Base-by-base conservation (phyloP, 2,888 invertebrate genomes). In the Aromia moschata region DNA sequence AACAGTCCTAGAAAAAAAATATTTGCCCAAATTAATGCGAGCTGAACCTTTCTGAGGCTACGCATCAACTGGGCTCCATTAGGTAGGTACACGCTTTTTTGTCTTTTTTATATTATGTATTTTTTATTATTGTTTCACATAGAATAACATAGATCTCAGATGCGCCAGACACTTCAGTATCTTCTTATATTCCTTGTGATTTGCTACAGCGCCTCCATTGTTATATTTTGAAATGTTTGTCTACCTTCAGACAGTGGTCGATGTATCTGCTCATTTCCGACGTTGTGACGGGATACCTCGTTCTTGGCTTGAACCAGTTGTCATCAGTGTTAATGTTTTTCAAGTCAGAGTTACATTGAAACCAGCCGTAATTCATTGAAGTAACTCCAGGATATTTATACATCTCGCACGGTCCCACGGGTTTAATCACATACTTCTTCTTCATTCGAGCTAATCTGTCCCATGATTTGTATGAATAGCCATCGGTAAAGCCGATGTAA, bases 391-490 rank as follows among this genome's bases (percentile, higher is more conserved):
- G 82, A 44, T 80, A 66, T 68, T 80, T 79, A 62, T 83, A 85
- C 77, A 85, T 84, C 65, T 85, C 84, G 38, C 77, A 75, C 2
- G 85, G 85, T 1, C 82, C 83, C 74, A 45, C 77, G n/a, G 85
- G 84, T 70, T 85, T 84, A n/a, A 83, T 75, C 5, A 84, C 78
- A 15, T 83, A 83, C 71, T 84, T 85, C 25, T 78, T 77, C 65
- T 83, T 83, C 83, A 84, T 84, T 73, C 78, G 82, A 2, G 62
- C 73, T 63, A 84, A 79, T 68, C 84, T 79, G 63, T 81, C 78
- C 43, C 73, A 74, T 1, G 85, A 85, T 45, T 83, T 83, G 65
- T 85, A 86, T 0, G 85, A 80, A 65, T 84, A 85, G 17, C 86
- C 86, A 75, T 86, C 83, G 1, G 83, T 83, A 71, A 80, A 78